These are phyloP conservation scores for Morone saxatilis DNA, from an alignment of 2,113 vertebrate species.

Conservation along the genomic window DNA sequence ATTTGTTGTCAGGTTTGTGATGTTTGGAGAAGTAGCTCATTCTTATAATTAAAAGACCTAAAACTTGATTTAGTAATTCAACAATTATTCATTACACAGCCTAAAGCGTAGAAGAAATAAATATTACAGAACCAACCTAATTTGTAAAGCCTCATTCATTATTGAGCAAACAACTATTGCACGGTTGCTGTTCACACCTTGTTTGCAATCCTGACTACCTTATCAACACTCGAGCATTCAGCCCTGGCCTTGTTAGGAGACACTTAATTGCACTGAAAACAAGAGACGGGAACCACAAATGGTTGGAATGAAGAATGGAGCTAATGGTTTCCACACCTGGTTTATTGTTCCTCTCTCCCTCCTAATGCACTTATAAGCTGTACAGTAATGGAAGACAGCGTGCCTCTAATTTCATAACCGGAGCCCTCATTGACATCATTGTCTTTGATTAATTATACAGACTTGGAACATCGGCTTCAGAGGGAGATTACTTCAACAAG, in stretches of 20 bases:
- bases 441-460: constrained; percentile 81
- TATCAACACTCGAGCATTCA: constrained; percentile 32
- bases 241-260: constrained; percentile 44
- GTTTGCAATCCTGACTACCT: constrained; percentile 40
- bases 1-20: background rate
- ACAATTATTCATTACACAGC: background rate
- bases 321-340: constrained; percentile 70
- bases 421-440: constrained; percentile 80
- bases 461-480: constrained; percentile 63
- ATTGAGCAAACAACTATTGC: constrained; percentile 28
- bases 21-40: background rate
- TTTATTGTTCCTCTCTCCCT: constrained; percentile 55
- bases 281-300: constrained; percentile 36
- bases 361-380: constrained; percentile 64
- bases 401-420: constrained; percentile 81
- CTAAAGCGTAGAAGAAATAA: constrained; percentile 5
- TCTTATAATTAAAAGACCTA: background rate
- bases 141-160: constrained; percentile 61
- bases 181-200: constrained; percentile 40
- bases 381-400: constrained; percentile 62
- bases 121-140: constrained; percentile 19
- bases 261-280: constrained; percentile 58
- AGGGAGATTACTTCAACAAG: constrained; percentile 69
- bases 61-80: constrained; percentile 23
- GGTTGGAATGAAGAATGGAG: constrained; percentile 52